Evolutionary conservation across 2,113 vertebrate species (phyloP), one percentile per base, ranked within the genome.

Genomic region (Camelus bactrianus): DNA sequence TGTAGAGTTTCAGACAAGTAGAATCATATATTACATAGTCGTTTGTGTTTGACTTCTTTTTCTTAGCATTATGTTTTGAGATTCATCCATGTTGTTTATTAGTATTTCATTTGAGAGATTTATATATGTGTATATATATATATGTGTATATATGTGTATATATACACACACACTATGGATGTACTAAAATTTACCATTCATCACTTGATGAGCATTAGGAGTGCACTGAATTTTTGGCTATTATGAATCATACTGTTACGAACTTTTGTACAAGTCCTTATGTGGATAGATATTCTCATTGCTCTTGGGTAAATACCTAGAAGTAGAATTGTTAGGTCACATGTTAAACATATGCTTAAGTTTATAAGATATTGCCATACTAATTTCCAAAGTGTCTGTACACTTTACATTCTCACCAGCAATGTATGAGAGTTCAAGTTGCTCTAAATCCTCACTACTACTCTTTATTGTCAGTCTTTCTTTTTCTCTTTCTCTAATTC

Each of bases 61-160:
- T 69, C 67, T 32, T 91, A 60, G 60, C n/a, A 9, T 88, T 86
- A 16, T 94, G 56, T 93, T 91, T 96, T 87, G 69, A 94, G 64
- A 70, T 75, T 76, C 80, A 76, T 90, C 24, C 22, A 56, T 48
- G 24, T 73, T 58, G 48, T 94, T 76, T 46, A 90, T 64, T 93
- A 82, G 30, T 87, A 35, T 35, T 93, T 95, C 30, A 77, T 48
- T 93, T 91, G 24, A 42, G 38, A 42, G 38, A 42, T 42, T 42
- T 42, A 42, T 42, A 5, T 42, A 42, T 42, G 38, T 42, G 35
- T 35, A 35, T 35, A 35, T 35, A 35, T 35, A 35, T 35, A 35
- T 35, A 35, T 35, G 35, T 35, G 35, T 35, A 35, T 35, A 35
- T 35, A 35, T 35, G 35, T 35, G 35, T 35, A 35, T 35, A 35